Evolutionary conservation across 1,140 invertebrate genomes (phyloP), one percentile per base, ranked within the genome.

Genomic region (Drosophila erecta): DNA sequence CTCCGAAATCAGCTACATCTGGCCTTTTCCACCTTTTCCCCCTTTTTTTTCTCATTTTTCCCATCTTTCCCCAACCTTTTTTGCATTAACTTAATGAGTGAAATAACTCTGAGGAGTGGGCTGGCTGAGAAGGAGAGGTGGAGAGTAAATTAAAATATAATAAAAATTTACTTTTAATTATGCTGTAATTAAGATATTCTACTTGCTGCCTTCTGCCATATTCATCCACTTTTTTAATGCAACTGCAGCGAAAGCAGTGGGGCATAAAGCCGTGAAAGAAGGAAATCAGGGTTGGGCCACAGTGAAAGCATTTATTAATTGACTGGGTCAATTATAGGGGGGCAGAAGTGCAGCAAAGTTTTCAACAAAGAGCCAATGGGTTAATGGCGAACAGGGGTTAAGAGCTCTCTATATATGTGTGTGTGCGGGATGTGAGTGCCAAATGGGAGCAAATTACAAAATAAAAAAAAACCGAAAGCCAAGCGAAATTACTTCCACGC

Each of bases 111-210:
- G 59, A 41, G 17, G 49, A 67, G 57, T 62, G 57, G 20, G 20
- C 22, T 14, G 55, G 15, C 20, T 10, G 41, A 12, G 4, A 44
- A 54, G 4, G 12, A 8, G 35, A 14, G 24, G 15, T 22, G 11
- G 50, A n/a, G n/a, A 70, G 50, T 69, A 27, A 70, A 70, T 69
- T 69, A 70, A 70, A 70, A 57, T 69, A 40, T 47, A 56, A 53
- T 65, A 70, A 65, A 78, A 83, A 66, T 70, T 20, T 56, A 70
- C 70, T 79, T 61, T 83, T 83, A 75, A 83, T 83, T 83, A 83
- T 75, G 70, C 40, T 69, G 70, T 79, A 65, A 83, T 83, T 76
- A 79, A 71, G 65, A 76, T 76, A 76, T 62, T 83, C 46, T 57
- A 55, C 53, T 57, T 56, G 20, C 27, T 11, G 27, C 47, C 14